Conservation (phyloP, 2,888 invertebrate species). For the Podotricha telesiphe region DNA sequence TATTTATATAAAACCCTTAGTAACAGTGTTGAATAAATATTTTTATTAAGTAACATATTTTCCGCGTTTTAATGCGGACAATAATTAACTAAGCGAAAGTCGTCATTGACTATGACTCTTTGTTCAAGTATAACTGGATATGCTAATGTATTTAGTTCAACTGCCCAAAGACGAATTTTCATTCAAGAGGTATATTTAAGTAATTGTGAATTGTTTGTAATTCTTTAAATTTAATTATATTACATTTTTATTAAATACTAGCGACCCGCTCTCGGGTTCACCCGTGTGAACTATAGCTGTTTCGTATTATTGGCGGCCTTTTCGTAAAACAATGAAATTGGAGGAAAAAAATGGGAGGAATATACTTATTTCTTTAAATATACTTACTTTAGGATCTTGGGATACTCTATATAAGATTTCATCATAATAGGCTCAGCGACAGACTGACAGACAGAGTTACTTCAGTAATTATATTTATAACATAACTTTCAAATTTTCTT, state of each 20-base stretch:
- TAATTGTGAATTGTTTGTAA: slow-evolving; percentile 11
- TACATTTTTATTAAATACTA: background rate
- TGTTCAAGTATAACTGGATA: slow-evolving; percentile 21
- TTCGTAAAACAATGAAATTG: too few species aligned
- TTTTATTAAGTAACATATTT: background rate
- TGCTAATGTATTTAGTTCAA: slow-evolving; percentile 23
- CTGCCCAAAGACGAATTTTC: slow-evolving; percentile 17
- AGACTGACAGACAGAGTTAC: too few species aligned
- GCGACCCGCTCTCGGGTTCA: too few species aligned
- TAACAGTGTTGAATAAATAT: slow-evolving; percentile 10
- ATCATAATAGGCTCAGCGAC: too few species aligned
- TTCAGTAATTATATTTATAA: background rate
- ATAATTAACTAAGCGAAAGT: slow-evolving; percentile 26
- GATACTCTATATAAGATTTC: too few species aligned
- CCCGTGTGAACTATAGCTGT: too few species aligned
- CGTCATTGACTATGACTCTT: slow-evolving; percentile 20
- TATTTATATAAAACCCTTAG: background rate
- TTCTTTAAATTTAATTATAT: background rate
- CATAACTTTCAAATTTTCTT: background rate
- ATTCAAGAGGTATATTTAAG: slow-evolving; percentile 9
- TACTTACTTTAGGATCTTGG: too few species aligned
- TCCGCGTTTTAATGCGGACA: background rate
- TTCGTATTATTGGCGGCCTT: too few species aligned
- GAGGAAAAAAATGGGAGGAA: too few species aligned
- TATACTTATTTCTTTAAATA: too few species aligned